A percentile compares a stretch with the other conserved stretches of the same genome.
These are phyloP conservation scores for Actinia tenebrosa DNA, from an alignment of 64 coral and sea anemone species.

Conservation along the genomic window DNA sequence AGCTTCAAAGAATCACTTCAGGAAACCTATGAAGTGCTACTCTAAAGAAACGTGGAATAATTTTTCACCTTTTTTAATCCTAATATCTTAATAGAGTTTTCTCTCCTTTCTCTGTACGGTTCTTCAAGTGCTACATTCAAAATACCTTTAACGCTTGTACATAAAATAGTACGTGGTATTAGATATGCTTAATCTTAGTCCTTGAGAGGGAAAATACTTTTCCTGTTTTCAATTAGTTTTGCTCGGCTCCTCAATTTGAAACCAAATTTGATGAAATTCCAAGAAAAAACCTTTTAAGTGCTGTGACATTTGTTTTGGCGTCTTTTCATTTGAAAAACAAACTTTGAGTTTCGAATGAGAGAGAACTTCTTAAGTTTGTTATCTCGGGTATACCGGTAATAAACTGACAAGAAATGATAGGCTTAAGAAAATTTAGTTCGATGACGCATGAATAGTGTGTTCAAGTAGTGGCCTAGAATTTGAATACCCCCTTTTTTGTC, in stretches of 20 bases:
- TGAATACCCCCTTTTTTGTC: no score
- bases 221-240: not conserved
- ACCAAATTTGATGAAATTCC: not conserved
- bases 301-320: not conserved
- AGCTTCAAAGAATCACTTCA: not conserved
- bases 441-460: no score
- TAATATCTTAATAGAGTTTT: not conserved
- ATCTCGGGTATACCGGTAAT: not conserved
- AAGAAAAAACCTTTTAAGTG: not conserved
- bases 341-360: not conserved
- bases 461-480: no score
- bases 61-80: not conserved
- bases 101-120: not conserved
- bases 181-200: not conserved
- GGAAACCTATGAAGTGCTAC: not conserved
- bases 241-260: not conserved
- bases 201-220: not conserved
- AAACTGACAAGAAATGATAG: not conserved
- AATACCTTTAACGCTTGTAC: no score
- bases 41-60: not conserved
- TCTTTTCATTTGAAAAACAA: not conserved
- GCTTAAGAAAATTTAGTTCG: not conserved
- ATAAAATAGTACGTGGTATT: not conserved
- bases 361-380: not conserved
- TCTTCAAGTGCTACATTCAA: not conserved